Percentiles rank a stretch among this genome's conserved stretches.
Conservation (phyloP, 2,888 invertebrate species). For the Calliopum simillimum region DNA sequence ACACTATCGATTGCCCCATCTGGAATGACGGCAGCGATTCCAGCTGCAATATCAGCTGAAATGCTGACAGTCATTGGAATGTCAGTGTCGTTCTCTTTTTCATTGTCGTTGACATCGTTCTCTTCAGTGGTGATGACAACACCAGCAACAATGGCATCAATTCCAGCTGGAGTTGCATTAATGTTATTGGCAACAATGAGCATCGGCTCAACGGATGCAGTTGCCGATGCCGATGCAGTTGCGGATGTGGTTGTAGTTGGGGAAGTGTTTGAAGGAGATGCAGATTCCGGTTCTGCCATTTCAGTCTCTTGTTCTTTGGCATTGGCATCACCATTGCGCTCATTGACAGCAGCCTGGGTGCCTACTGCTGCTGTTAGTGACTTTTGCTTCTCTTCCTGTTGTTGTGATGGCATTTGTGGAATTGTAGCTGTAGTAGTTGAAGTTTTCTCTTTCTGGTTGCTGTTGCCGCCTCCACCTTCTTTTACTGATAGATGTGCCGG, state of each 20-base stretch:
- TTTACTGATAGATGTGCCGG: conserved; percentile 67
- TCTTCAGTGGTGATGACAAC: conserved; percentile 24
- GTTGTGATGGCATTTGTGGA: conserved; percentile 46
- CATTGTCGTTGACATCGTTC: conserved; percentile 4
- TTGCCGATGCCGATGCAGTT: conserved; percentile 32
- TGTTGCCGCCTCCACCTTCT: conserved; percentile 37
- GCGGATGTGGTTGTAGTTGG: conserved; percentile 6
- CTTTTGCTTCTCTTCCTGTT: conserved; percentile 39
- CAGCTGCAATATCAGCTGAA: conserved; percentile 10
- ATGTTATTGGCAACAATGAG: conserved; percentile 3
- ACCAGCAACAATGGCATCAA: conserved; percentile 35
- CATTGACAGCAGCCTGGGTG: conserved; percentile 42
- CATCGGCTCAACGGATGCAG: conserved; percentile 26
- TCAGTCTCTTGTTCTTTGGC: conserved; percentile 17
- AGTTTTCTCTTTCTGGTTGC: conserved; percentile 22
- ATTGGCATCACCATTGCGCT: conserved; percentile 21
- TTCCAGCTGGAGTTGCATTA: conserved; percentile 20
- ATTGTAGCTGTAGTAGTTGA: conserved; percentile 37
- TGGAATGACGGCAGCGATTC: conserved; percentile 21
- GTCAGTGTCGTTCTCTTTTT: conserved; percentile 18
- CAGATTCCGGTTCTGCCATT: conserved; percentile 36
- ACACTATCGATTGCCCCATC: conserved; percentile 14
- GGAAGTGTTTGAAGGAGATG: conserved; percentile 28
- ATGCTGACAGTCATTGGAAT: conserved; percentile 20
- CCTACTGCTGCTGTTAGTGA: conserved; percentile 50